phyloP scores from a whole-genome alignment of 2,888 invertebrate species.

The Melangyna quadrimaculata region DNA sequence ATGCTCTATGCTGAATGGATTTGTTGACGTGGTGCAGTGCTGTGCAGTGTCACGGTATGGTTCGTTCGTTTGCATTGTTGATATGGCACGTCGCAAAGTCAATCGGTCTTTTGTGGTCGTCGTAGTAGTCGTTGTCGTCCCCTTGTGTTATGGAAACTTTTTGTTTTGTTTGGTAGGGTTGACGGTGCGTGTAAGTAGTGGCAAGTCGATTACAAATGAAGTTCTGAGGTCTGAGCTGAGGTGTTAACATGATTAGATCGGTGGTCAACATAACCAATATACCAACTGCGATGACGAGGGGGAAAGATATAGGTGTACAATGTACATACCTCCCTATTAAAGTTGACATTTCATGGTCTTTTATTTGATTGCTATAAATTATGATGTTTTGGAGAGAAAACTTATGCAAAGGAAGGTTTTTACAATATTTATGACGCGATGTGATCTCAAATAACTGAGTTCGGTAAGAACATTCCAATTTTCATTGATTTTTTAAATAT shows the following conservation, averaged over 20 bases:
- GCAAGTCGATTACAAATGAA: slow-evolving; percentile 52
- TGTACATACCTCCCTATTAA: background rate
- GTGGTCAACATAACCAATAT: background rate
- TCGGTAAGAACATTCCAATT: too few species aligned
- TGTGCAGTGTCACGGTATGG: slow-evolving; percentile 63
- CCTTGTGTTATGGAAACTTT: slow-evolving; percentile 33
- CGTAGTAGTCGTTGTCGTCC: slow-evolving; percentile 14
- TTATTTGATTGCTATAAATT: background rate
- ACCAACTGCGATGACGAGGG: background rate
- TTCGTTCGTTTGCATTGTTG: slow-evolving; percentile 64
- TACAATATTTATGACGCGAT: too few species aligned
- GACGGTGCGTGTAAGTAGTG: slow-evolving; percentile 67
- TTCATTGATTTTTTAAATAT: too few species aligned
- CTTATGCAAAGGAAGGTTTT: background rate
- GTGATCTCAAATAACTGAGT: too few species aligned
- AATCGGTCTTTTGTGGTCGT: slow-evolving; percentile 3
- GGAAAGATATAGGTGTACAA: background rate
- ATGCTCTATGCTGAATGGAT: slow-evolving; percentile 59
- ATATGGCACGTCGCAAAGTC: slow-evolving; percentile 41
- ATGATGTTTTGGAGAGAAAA: background rate
- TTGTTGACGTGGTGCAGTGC: too few species aligned
- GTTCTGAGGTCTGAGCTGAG: slow-evolving; percentile 25
- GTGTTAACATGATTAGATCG: slow-evolving; percentile 45
- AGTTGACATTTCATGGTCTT: background rate
- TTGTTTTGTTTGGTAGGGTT: slow-evolving; percentile 44